phyloP scores from a whole-genome alignment of 2,113 vertebrate genomes.

The Onychorhynchus coronatus region DNA sequence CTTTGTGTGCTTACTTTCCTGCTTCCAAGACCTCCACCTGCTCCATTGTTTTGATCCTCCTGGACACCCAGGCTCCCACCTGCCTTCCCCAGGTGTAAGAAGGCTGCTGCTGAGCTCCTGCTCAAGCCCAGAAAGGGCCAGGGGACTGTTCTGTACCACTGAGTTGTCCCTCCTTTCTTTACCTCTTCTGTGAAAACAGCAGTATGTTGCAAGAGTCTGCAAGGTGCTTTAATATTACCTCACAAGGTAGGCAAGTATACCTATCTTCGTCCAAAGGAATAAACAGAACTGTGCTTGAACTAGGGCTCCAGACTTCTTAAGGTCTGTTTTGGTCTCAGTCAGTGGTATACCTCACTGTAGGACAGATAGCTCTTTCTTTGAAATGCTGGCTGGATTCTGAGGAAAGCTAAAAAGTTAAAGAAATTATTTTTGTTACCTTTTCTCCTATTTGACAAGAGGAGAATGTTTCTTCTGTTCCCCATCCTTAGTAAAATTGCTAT shows the following conservation, averaged over 20 bases:
- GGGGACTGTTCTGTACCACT: neutral
- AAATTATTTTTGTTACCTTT: neutral
- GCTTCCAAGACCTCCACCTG: neutral
- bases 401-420: neutral
- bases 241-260: neutral
- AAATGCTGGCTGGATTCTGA: neutral
- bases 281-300: neutral
- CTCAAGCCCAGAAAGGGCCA: neutral
- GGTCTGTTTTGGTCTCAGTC: neutral
- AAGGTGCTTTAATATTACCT: neutral
- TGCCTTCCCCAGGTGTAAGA: neutral
- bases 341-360: neutral
- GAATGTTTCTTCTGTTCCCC: neutral
- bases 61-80: too few species aligned
- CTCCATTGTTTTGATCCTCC: neutral
- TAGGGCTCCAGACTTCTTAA: neutral
- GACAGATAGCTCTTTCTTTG: neutral
- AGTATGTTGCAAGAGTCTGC: neutral
- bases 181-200: neutral
- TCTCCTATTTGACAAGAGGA: neutral
- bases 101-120: neutral
- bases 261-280: neutral
- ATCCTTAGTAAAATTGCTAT: neutral
- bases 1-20: neutral
- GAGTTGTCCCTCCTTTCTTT: neutral